These are phyloP conservation scores for Cromileptes altivelis DNA, from an alignment of 2,113 vertebrate genomes.

Conservation along the genomic window DNA sequence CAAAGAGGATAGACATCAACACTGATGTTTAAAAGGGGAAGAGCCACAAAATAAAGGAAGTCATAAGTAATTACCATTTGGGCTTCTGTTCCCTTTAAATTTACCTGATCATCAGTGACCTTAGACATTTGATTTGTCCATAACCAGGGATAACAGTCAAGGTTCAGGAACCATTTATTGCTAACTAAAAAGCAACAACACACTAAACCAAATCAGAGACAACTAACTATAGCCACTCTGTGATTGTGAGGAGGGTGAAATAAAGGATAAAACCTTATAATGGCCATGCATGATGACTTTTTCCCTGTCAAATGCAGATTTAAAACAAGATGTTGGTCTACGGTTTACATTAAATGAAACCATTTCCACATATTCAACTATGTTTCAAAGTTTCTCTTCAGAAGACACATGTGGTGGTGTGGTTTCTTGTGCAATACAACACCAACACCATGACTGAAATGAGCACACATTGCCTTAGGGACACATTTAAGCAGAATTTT, in stretches of 20 bases:
- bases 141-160: background rate
- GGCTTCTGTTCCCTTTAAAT: constrained; percentile 16
- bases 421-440: background rate
- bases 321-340: background rate
- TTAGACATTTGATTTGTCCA: background rate
- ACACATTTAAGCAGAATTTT: no score
- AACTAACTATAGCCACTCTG: background rate
- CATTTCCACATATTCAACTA: background rate
- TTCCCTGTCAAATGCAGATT: background rate
- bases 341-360: background rate
- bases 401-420: background rate
- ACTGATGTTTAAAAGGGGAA: constrained; percentile 40
- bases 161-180: background rate
- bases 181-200: background rate
- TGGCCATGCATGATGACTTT: background rate
- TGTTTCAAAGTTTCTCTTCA: background rate
- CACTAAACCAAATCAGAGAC: background rate
- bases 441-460: background rate
- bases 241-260: background rate
- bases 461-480: no score
- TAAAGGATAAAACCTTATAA: background rate
- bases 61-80: background rate
- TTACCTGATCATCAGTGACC: background rate
- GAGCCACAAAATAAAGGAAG: constrained; percentile 45
- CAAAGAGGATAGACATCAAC: background rate